Conservation (phyloP, 2,113 vertebrate species). For the Nematolebias whitei region DNA sequence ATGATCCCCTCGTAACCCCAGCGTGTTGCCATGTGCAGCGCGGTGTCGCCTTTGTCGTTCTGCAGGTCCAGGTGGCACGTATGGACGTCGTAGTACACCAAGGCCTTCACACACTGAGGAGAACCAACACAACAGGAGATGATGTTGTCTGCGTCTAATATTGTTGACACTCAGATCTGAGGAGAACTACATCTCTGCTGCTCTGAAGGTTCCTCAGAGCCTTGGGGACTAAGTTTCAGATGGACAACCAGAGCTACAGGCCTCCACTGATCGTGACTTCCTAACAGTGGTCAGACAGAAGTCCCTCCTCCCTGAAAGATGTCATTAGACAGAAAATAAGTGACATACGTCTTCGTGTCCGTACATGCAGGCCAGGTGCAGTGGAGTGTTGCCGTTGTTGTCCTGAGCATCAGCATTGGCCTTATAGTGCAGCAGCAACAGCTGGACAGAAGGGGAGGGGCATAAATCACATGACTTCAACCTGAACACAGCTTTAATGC, state of each 20-base stretch:
- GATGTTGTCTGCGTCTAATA: too few relatives aligned
- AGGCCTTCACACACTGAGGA: conserved; percentile 93
- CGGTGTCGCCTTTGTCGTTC: conserved; percentile 94
- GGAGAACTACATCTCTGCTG: too few relatives aligned
- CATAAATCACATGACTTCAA: neutral
- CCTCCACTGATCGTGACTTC: too few relatives aligned
- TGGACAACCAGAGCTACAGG: too few relatives aligned
- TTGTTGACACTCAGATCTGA: neutral
- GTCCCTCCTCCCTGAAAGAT: too few relatives aligned
- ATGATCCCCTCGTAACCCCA: conserved; percentile 97
- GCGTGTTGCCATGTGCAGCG: conserved; percentile 91
- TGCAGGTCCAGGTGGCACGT: conserved; percentile 87
- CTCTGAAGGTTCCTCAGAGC: too few relatives aligned
- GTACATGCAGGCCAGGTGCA: conserved; percentile 93
- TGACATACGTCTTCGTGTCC: conserved; percentile 92
- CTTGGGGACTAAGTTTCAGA: too few relatives aligned
- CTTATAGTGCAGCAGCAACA: conserved; percentile 94
- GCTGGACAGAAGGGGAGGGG: conserved; percentile 65
- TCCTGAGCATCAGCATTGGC: conserved; percentile 88
- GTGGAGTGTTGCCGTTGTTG: conserved; percentile 91
- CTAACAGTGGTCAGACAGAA: too few relatives aligned
- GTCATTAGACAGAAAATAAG: neutral
- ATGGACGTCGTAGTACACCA: conserved; percentile 92
- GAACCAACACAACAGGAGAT: neutral
- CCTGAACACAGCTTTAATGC: too few relatives aligned